Evolutionary conservation across 2,888 invertebrate species (phyloP).

Genomic region (Polymixis lichenea): DNA sequence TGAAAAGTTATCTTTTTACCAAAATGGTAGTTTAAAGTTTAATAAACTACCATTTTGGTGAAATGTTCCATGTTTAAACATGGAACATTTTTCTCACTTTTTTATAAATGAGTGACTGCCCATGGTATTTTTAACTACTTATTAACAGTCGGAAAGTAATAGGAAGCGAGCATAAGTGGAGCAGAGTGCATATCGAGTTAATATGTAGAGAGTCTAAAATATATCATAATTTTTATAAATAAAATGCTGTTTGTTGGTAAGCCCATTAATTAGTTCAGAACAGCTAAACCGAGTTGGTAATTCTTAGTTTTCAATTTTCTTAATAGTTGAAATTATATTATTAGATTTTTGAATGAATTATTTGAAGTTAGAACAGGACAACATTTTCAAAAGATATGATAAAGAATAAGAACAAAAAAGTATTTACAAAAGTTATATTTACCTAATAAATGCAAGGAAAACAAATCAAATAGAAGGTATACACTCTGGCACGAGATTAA

Average conservation of each 20-base stretch:
- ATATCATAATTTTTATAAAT: not conserved
- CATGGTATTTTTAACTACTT: not conserved
- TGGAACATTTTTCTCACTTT: not conserved
- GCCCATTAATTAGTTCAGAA: too few relatives aligned
- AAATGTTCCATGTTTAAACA: too few relatives aligned
- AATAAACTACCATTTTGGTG: too few relatives aligned
- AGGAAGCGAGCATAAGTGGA: not conserved
- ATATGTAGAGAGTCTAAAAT: not conserved
- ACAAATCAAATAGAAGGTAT: not conserved
- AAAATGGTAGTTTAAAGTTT: too few relatives aligned
- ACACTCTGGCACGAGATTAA: conserved; percentile 16
- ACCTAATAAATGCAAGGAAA: conserved; percentile 28
- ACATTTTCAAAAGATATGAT: not conserved
- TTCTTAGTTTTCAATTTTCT: not conserved
- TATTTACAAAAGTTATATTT: conserved; percentile 23
- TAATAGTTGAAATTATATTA: not conserved
- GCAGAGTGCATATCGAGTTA: not conserved
- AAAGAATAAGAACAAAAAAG: not conserved
- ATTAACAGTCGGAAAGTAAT: not conserved
- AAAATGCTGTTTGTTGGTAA: not conserved
- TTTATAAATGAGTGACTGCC: not conserved
- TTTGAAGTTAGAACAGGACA: not conserved
- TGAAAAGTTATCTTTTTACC: too few relatives aligned
- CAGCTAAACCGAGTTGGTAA: not conserved
- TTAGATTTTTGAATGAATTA: not conserved